Evolutionary conservation across 64 coral and sea anemone species (phyloP).

Genomic region (Stylophora pistillata): DNA sequence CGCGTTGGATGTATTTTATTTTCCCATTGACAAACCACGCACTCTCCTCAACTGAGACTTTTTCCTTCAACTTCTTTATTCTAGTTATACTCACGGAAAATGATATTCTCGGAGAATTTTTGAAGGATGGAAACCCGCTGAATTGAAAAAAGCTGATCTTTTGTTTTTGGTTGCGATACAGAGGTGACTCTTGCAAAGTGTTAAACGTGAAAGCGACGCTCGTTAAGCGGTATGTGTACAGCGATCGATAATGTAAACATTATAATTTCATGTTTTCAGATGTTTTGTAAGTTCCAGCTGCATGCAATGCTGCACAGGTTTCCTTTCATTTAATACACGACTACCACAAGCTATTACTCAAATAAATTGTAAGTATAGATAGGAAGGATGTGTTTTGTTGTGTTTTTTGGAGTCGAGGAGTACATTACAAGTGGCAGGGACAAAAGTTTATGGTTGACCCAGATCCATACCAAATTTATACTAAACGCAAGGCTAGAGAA

Average conservation of each 20-base stretch:
- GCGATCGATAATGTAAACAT: not conserved
- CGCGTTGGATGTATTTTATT: too few relatives aligned
- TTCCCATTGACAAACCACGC: too few relatives aligned
- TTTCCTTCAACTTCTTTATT: too few relatives aligned
- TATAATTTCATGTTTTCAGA: not conserved
- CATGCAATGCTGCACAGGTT: not conserved
- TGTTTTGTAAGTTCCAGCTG: not conserved
- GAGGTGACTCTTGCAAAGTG: constrained; percentile 11
- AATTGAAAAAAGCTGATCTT: not conserved
- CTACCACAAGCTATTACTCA: not conserved
- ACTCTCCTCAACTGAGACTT: too few relatives aligned
- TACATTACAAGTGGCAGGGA: constrained; percentile 57
- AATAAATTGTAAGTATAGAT: not conserved
- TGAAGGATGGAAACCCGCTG: not conserved
- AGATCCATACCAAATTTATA: constrained; percentile 47
- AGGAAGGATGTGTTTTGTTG: not conserved
- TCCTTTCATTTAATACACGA: not conserved
- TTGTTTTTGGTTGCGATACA: constrained; percentile 17
- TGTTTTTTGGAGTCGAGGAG: constrained; percentile 44
- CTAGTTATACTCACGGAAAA: constrained; percentile 19
- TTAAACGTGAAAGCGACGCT: not conserved
- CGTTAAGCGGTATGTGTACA: constrained; percentile 37
- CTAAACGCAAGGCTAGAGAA: constrained; percentile 36
- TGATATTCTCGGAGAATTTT: not conserved
- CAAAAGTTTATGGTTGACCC: constrained; percentile 37